phyloP scores from a whole-genome alignment of 2,888 invertebrate species.

The Lycaena phlaeas region DNA sequence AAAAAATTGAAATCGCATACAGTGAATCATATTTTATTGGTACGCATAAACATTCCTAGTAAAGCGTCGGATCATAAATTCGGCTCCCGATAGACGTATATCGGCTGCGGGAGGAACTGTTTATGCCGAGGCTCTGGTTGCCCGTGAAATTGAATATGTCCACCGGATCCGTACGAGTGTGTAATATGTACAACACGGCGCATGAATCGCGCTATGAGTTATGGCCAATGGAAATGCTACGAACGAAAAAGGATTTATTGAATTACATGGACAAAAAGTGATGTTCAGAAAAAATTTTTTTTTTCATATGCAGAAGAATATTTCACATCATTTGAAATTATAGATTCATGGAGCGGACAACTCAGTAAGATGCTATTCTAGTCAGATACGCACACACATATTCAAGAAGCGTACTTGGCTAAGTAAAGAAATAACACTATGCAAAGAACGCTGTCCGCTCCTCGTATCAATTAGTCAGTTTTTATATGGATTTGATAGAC shows the following conservation, averaged over 20 bases:
- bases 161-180: conserved; percentile 34
- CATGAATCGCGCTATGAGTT: conserved; percentile 25
- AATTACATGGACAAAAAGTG: too few species aligned
- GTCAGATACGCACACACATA: too few species aligned
- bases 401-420: too few species aligned
- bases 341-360: too few species aligned
- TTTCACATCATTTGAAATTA: too few species aligned
- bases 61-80: not conserved
- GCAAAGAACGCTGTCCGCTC: too few species aligned
- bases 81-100: conserved; percentile 1
- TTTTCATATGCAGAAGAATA: too few species aligned
- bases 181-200: conserved; percentile 20
- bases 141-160: conserved; percentile 44
- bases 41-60: not conserved
- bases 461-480: too few species aligned
- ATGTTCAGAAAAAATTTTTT: too few species aligned
- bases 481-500: too few species aligned
- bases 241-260: not conserved
- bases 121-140: conserved; percentile 29
- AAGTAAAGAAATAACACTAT: too few species aligned
- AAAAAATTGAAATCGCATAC: not conserved
- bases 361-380: too few species aligned
- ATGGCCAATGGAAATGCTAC: conserved; percentile 4
- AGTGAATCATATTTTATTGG: not conserved
- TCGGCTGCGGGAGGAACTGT: conserved; percentile 20